Conservation (phyloP, 2,888 invertebrate species). For the Asteroscopus sphinx region DNA sequence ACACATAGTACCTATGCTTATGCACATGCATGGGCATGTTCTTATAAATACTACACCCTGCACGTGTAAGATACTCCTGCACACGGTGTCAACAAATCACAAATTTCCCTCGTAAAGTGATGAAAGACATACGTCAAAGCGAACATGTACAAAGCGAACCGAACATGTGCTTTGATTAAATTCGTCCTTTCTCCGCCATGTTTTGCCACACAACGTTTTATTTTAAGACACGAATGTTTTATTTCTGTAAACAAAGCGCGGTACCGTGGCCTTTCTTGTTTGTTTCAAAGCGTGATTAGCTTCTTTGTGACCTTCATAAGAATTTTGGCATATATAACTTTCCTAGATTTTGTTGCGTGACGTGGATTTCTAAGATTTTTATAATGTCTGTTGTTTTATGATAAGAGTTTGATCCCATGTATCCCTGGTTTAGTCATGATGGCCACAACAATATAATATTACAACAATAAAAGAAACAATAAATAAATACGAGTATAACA, state of each 20-base stretch:
- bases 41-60: too few relatives aligned
- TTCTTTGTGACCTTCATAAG: constrained; percentile 29
- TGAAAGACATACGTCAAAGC: constrained; percentile 7
- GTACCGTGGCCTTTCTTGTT: constrained; percentile 38
- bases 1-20: too few relatives aligned
- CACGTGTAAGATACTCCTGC: neutral
- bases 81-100: constrained; percentile 9
- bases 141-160: constrained; percentile 35
- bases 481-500: too few relatives aligned
- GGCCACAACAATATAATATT: too few relatives aligned
- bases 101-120: constrained; percentile 22
- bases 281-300: constrained; percentile 37
- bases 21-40: too few relatives aligned
- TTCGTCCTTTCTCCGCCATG: constrained; percentile 51
- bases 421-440: too few relatives aligned
- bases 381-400: too few relatives aligned
- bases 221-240: constrained; percentile 52
- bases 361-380: too few relatives aligned
- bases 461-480: too few relatives aligned
- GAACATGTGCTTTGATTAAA: constrained; percentile 35
- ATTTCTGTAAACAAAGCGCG: constrained; percentile 54
- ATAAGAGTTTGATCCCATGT: too few relatives aligned
- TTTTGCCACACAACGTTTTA: constrained; percentile 41
- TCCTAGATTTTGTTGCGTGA: too few relatives aligned
- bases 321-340: constrained; percentile 18